Evolutionary conservation across 2,797 vertebrate genomes (phyloP).

Genomic region (Onychomys torridus): DNA sequence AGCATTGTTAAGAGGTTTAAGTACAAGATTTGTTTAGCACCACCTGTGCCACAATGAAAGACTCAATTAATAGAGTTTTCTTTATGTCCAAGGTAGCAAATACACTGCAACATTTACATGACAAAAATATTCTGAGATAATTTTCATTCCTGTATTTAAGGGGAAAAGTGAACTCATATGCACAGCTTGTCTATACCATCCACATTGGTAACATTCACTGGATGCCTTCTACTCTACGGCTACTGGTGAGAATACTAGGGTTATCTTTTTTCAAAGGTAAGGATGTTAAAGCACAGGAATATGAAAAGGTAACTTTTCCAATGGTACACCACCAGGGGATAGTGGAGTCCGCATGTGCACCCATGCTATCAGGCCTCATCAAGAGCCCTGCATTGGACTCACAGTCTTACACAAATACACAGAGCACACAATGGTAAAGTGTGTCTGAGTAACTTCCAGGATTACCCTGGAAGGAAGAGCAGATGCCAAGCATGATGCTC

Average conservation of each 20-base stretch:
- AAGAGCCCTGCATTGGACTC: neutral
- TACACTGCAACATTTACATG: neutral
- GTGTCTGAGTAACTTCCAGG: conserved; percentile 32
- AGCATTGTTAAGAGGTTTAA: neutral
- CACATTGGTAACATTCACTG: neutral
- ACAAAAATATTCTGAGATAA: neutral
- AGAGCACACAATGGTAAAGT: neutral
- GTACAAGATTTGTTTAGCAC: neutral
- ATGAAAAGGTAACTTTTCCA: neutral
- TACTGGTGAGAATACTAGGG: neutral
- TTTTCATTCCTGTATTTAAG: neutral
- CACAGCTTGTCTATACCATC: neutral
- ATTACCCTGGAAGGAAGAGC: conserved; percentile 26
- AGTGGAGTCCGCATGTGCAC: neutral
- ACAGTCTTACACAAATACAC: neutral
- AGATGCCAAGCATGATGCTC: conserved; percentile 30
- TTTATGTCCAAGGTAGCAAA: neutral
- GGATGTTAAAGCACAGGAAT: conserved; percentile 6
- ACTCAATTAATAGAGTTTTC: neutral
- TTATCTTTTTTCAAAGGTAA: neutral
- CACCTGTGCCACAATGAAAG: neutral
- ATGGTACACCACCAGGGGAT: neutral
- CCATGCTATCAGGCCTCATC: neutral
- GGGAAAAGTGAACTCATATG: neutral
- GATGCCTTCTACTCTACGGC: neutral